A percentile compares a stretch with the other conserved stretches of the same genome.
These are phyloP conservation scores for Nyctalus aviator DNA, from an alignment of 2,797 vertebrate genomes.

Conservation along the genomic window DNA sequence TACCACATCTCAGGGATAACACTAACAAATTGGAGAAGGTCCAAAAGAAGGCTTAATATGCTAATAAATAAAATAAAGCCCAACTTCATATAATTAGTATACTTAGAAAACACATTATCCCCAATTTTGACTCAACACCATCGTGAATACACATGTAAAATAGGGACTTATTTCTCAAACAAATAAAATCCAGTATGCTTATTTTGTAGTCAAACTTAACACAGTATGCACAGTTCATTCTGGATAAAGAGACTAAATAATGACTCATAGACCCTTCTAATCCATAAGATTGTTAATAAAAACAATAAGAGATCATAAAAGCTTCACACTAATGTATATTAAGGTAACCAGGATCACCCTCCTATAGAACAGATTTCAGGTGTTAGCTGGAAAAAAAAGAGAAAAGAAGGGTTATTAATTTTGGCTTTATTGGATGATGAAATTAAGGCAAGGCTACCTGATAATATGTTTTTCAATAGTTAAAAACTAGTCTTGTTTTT, in stretches of 20 bases:
- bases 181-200: constrained; percentile 43
- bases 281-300: constrained; percentile 55
- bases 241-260: constrained; percentile 58
- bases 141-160: constrained; percentile 27
- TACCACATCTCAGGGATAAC: not conserved
- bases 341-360: constrained; percentile 35
- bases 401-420: constrained; percentile 48
- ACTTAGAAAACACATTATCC: constrained; percentile 3
- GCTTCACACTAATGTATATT: constrained; percentile 6
- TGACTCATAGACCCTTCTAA: constrained; percentile 17
- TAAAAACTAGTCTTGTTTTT: constrained; percentile 52
- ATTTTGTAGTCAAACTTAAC: constrained; percentile 54
- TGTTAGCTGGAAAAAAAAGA: constrained; percentile 43
- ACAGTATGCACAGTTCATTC: constrained; percentile 40
- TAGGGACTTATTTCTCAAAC: constrained; percentile 15
- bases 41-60: constrained; percentile 50
- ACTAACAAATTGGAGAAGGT: constrained; percentile 27
- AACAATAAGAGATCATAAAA: constrained; percentile 60
- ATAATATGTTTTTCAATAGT: constrained; percentile 27
- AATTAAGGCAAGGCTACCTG: constrained; percentile 47
- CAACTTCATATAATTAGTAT: constrained; percentile 49
- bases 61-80: constrained; percentile 48
- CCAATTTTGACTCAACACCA: not conserved
- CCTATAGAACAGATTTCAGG: constrained; percentile 58
- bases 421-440: constrained; percentile 49